Evolutionary conservation across 1,140 invertebrate genomes (phyloP), one percentile per base, ranked within the genome.

Genomic region (Vanessa atalanta): DNA sequence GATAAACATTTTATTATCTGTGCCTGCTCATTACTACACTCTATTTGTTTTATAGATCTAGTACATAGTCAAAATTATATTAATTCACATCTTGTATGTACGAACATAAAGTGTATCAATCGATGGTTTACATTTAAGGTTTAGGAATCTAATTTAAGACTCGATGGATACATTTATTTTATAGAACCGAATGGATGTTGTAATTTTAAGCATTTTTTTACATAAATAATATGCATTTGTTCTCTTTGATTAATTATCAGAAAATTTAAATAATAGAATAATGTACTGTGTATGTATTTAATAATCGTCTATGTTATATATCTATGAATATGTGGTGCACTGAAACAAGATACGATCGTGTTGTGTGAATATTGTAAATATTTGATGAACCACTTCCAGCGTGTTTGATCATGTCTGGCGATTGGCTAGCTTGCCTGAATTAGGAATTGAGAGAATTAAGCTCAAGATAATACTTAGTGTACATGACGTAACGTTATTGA

Each of bases 371-470:
- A 81, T 77, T 85, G 83, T 88, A 88, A 85, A 85, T 85, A 87
- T 81, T 81, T 60, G 79, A 72, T 70, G 63, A 78, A 78, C 79
- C 76, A 79, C 72, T 80, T 65, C 68, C 70, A 60, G 70, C 77
- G 77, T 80, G 77, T 70, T 69, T 75, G 65, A 74, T 71, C 72
- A 76, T 80, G 64, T 75, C 72, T 73, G 66, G 75, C 72, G 72
- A 79, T 78, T 81, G 79, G 78, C 76, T 82, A 79, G 83, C 83
- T 84, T 89, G 86, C 83, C 86, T 89, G 84, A 89, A 76, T 84
- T 89, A 91, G 89, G 88, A 91, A 91, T 91, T 91, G 89, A 91
- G 83, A 86, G 80, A 89, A 91, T 79, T 88, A 89, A 85, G 88
- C 89, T 91, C 89, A 91, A 90, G 79, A 82, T 87, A 82, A 85